Percentiles rank a stretch among this genome's conserved stretches.
Evolutionary conservation across 1,140 invertebrate species (phyloP).

Genomic region (Eubasilissa regina): DNA sequence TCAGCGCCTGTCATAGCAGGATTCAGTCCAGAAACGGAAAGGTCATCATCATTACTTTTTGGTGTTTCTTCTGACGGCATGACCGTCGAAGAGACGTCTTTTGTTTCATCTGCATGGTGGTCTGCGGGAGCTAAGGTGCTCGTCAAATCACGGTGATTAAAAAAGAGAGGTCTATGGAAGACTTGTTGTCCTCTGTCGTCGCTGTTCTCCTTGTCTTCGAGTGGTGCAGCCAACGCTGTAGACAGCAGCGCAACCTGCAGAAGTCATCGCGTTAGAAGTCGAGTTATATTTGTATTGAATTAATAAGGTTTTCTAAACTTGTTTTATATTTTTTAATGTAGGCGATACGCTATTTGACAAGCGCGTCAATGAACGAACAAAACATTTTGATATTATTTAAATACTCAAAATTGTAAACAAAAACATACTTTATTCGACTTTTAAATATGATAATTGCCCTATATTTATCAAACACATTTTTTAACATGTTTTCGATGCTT

Average conservation of each 20-base stretch:
- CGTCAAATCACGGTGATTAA: not conserved
- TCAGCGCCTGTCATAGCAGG: not conserved
- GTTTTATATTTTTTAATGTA: no score
- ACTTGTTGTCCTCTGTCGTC: not conserved
- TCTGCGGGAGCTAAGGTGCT: not conserved
- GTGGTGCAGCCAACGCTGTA: constrained; percentile 2
- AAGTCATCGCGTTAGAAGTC: not conserved
- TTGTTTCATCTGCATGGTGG: not conserved
- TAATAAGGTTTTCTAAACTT: no score
- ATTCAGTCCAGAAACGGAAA: not conserved
- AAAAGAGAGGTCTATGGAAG: constrained; percentile 1
- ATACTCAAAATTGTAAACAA: no score
- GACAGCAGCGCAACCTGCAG: not conserved
- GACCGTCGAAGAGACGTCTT: not conserved
- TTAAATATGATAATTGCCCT: no score
- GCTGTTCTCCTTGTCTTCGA: constrained; percentile 4
- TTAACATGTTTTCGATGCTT: no score
- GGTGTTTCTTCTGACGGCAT: constrained; percentile 7
- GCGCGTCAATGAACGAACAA: no score
- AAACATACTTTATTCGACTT: no score
- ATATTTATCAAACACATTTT: no score
- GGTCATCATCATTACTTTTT: not conserved
- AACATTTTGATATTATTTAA: no score
- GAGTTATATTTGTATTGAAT: not conserved
- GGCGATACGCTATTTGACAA: no score